Base-by-base conservation (phyloP, 2,797 vertebrate genomes). In the Remorina albescens region DNA sequence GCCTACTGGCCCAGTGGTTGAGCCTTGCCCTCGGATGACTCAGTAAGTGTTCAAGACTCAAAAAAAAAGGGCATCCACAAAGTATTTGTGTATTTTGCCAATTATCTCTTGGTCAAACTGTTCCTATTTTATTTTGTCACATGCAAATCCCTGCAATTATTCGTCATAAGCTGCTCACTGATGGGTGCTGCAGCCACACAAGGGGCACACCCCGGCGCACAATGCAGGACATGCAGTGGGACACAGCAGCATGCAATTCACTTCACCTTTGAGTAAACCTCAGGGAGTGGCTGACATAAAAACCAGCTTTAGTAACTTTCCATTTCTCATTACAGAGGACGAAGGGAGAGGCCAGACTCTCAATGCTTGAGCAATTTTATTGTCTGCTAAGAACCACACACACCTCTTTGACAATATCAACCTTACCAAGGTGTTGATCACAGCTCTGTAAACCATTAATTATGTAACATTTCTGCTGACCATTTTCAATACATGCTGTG, bases 221-320 rank as follows among this genome's bases (percentile, higher is more conserved):
- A 51, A 64, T 72, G 41, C 30, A 67, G 42, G 36, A 32, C 37
- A 3, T 4, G 15, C 41, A 42, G 41, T n/a, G 6, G 41, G 3
- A 64, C 42, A 54, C 23, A 74, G 51, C 71, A 26, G 42, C 51
- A 26, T 32, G 36, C 21, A 70, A 68, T 49, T 70, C 66, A 59
- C 53, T 66, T 86, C 74, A 89, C 77, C 83, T 88, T 71, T 71
- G 67, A 70, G 63, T 54, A 42, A 83, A 81, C 71, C 82, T 74
- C 70, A 74, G 82, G 82, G 87, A 67, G 82, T 67, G 80, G 59
- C 75, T 2, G 5, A 26, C 6, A 25, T 77, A 65, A 74, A 83
- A 83, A 61, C 4, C 70, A 65, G 64, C 64, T 58, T 62, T 67
- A 58, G 85, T 79, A 90, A 85, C 82, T 86, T 90, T 86, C 82